These are phyloP conservation scores for Aleiodes alternator DNA, from an alignment of 2,888 invertebrate species.

Conservation along the genomic window DNA sequence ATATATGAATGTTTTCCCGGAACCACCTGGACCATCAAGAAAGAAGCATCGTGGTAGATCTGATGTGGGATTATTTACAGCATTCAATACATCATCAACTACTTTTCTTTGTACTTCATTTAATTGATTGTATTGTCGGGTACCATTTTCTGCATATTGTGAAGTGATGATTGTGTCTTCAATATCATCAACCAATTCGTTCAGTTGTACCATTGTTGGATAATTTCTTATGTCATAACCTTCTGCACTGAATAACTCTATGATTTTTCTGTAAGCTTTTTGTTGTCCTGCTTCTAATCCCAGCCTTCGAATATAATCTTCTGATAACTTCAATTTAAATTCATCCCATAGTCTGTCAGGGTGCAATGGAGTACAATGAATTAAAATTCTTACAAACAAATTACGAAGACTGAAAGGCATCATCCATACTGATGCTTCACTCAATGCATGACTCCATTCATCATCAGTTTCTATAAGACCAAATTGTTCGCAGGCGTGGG, in stretches of 20 bases:
- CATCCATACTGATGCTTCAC: slow-evolving; percentile 44
- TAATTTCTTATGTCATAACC: slow-evolving; percentile 37
- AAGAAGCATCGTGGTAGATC: not conserved
- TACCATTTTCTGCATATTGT: slow-evolving; percentile 37
- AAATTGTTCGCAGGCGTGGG: slow-evolving; percentile 56
- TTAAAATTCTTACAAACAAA: slow-evolving; percentile 59
- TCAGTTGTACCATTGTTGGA: slow-evolving; percentile 28
- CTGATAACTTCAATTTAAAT: slow-evolving; percentile 49
- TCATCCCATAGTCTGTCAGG: slow-evolving; percentile 57
- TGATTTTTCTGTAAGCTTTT: slow-evolving; percentile 41
- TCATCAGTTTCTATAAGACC: slow-evolving; percentile 61
- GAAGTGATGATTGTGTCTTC: not conserved
- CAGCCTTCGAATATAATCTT: slow-evolving; percentile 41
- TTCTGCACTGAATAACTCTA: slow-evolving; percentile 34
- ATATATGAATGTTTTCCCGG: too few relatives aligned
- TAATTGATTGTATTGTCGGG: slow-evolving; percentile 28
- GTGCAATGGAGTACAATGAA: slow-evolving; percentile 53
- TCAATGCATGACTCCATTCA: slow-evolving; percentile 46
- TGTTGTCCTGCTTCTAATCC: slow-evolving; percentile 19
- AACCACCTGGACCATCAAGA: too few relatives aligned
- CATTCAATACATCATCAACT: slow-evolving; percentile 46
- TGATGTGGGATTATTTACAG: not conserved
- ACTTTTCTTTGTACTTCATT: slow-evolving; percentile 56
- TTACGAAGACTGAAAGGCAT: slow-evolving; percentile 57
- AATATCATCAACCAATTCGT: slow-evolving; percentile 34